phyloP scores from a whole-genome alignment of 1,140 invertebrate genomes.

The Saccostrea echinata region DNA sequence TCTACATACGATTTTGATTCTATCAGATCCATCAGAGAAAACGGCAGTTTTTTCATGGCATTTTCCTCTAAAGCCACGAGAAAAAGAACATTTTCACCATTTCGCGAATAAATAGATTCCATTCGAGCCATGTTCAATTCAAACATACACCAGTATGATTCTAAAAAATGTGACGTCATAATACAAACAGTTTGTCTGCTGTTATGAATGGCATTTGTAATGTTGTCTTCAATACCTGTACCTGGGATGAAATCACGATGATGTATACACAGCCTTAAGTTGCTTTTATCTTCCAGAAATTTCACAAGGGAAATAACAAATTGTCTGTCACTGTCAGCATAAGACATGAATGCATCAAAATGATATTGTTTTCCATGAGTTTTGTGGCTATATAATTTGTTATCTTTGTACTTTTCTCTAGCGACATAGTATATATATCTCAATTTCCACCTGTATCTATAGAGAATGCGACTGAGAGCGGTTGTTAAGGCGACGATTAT shows the following conservation, averaged over 20 bases:
- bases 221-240: slow-evolving; percentile 82
- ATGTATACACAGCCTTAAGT: slow-evolving; percentile 66
- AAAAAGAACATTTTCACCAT: slow-evolving; percentile 39
- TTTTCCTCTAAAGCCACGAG: slow-evolving; percentile 20
- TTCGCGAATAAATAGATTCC: slow-evolving; percentile 61
- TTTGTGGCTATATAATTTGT: not conserved
- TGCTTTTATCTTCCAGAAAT: slow-evolving; percentile 51
- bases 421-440: slow-evolving; percentile 10
- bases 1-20: not conserved
- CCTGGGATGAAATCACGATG: slow-evolving; percentile 69
- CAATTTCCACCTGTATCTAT: slow-evolving; percentile 10
- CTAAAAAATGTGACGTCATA: slow-evolving; percentile 83
- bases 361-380: slow-evolving; percentile 66
- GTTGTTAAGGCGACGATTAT: not conserved
- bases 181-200: slow-evolving; percentile 83
- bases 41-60: not conserved
- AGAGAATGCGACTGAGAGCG: not conserved
- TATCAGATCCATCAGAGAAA: not conserved
- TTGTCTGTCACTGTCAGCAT: slow-evolving; percentile 59
- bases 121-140: slow-evolving; percentile 81
- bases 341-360: slow-evolving; percentile 68
- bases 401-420: slow-evolving; percentile 4
- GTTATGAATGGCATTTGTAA: slow-evolving; percentile 83
- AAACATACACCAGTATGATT: slow-evolving; percentile 86
- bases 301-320: slow-evolving; percentile 58